Evolutionary conservation across 2,113 vertebrate genomes (phyloP).

Genomic region (Cygnus atratus): DNA sequence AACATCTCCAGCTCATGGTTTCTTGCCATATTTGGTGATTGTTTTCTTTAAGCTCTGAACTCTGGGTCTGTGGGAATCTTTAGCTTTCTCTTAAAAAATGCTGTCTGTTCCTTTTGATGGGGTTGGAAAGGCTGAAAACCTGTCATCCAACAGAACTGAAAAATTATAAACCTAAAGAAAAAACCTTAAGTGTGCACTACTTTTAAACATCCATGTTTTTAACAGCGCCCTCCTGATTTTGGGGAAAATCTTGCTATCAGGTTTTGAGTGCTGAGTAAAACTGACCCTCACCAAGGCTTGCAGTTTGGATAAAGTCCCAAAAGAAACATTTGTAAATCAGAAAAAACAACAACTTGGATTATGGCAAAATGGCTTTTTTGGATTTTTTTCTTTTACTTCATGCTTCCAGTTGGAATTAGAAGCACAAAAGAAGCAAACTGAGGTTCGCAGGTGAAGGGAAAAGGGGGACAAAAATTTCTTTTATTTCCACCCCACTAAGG

Average conservation of each 20-base stretch:
- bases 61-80: not conserved
- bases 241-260: not conserved
- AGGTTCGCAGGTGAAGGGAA: not conserved
- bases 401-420: not conserved
- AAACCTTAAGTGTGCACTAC: not conserved
- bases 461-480: not conserved
- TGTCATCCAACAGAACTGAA: not conserved
- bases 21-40: constrained; percentile 53
- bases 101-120: not conserved
- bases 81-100: not conserved
- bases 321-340: not conserved
- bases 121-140: not conserved
- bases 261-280: not conserved
- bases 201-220: not conserved
- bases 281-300: not conserved
- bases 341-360: not conserved
- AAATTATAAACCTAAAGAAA: not conserved
- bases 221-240: not conserved
- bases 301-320: not conserved
- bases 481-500: not conserved
- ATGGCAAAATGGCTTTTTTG: not conserved
- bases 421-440: not conserved
- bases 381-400: not conserved
- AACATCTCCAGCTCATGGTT: constrained; percentile 8
- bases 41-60: constrained; percentile 11